Evolutionary conservation across 1,140 invertebrate genomes (phyloP), one percentile per base, ranked within the genome.

Genomic region (Brachionus calyciflorus): DNA sequence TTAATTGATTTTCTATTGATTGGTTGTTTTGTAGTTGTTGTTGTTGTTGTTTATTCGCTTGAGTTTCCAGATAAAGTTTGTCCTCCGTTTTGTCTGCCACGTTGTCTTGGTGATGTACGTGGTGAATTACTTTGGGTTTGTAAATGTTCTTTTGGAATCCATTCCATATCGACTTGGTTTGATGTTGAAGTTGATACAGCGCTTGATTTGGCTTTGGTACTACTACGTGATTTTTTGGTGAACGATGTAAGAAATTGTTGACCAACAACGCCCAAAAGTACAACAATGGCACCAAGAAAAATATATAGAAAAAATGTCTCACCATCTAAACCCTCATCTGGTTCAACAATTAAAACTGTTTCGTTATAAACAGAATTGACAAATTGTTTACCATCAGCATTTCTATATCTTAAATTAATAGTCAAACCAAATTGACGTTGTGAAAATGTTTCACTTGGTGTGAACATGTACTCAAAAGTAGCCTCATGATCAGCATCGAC

Each of bases 221-320:
- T n/a, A n/a, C 14, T 28, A 12, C 73, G 30, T 0, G 49, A n/a
- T 12, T 55, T 76, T 55, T 55, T 55, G 17, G 33, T 44, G 24
- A 92, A 89, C 19, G 90, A 92, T 37, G 84, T 82, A 9, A 96
- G 84, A 12, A 92, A 90, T 83, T 98, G 94, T 83, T 98, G 93
- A 17, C 91, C 93, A 78, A 92, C 89, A 51, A 98, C 92, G 28
- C 96, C 86, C 2, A 93, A 87, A 10, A 98, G 86, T 46, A 97
- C 90, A 41, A 90, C 90, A 77, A 93, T 90, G 14, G 93, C 95
- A 49, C 91, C 91, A 48, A 98, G 87, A 86, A 98, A 92, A 46
- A 98, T 88, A 81, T 98, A 98, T 55, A 98, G 86, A 89, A 99
- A 98, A 87, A 98, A 86, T 28, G 95, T 98, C 89, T 99, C 96